phyloP scores from a whole-genome alignment of 2,888 invertebrate species.

The Spodoptera picta region DNA sequence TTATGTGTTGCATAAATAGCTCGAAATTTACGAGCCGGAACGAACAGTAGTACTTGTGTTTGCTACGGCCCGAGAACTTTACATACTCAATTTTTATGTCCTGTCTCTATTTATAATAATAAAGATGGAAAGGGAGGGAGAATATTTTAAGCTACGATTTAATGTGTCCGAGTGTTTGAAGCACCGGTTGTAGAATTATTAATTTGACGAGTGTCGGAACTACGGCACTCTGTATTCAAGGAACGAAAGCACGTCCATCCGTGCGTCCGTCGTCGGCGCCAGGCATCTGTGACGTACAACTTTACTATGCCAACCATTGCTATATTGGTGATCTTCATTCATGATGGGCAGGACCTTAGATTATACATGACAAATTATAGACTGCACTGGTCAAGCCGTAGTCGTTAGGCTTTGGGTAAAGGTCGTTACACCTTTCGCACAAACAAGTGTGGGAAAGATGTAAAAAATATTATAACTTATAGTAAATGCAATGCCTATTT shows the following conservation, averaged over 20 bases:
- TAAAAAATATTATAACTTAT: constrained; percentile 1
- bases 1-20: constrained; percentile 68
- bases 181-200: constrained; percentile 66
- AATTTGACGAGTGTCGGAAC: constrained; percentile 78
- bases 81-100: constrained; percentile 45
- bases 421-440: constrained; percentile 4
- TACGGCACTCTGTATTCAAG: constrained; percentile 72
- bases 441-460: constrained; percentile 16
- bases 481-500: background rate
- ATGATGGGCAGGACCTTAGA: constrained; percentile 35
- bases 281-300: constrained; percentile 48
- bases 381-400: constrained; percentile 1
- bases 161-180: constrained; percentile 23
- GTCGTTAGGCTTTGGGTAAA: too few species aligned
- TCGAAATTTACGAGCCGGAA: constrained; percentile 65
- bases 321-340: constrained; percentile 52
- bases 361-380: constrained; percentile 41
- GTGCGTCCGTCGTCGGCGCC: constrained; percentile 44
- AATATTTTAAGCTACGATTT: constrained; percentile 43
- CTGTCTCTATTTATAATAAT: constrained; percentile 44
- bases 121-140: constrained; percentile 30
- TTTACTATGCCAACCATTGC: constrained; percentile 45
- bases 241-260: constrained; percentile 43
- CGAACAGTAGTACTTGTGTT: constrained; percentile 49
- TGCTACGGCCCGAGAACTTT: constrained; percentile 32